Conservation (phyloP, 2,797 vertebrate genomes). For the Schizothorax lantsangensis region DNA sequence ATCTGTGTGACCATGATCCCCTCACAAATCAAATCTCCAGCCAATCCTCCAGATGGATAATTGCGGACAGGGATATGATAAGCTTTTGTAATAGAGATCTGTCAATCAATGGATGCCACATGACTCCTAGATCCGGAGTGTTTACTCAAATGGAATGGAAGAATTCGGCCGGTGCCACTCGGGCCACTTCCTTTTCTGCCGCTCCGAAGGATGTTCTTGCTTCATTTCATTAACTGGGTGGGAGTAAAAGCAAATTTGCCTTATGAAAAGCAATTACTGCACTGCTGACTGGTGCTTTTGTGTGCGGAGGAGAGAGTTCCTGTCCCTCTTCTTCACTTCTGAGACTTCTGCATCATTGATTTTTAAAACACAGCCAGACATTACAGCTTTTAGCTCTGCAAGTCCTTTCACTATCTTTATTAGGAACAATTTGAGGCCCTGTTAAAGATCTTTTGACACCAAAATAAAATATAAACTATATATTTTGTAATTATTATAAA, state of each 20-base stretch:
- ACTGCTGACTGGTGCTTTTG: slow-evolving; percentile 88
- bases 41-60: slow-evolving; percentile 83
- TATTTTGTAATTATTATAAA: not conserved
- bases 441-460: not conserved
- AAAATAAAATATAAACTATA: not conserved
- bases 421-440: not conserved
- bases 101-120: slow-evolving; percentile 87
- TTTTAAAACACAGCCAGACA: slow-evolving; percentile 58
- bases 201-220: slow-evolving; percentile 89
- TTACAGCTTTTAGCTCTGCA: not conserved
- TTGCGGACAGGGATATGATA: slow-evolving; percentile 82
- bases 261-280: slow-evolving; percentile 98
- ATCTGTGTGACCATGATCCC: slow-evolving; percentile 73
- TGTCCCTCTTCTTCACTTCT: slow-evolving; percentile 71
- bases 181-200: slow-evolving; percentile 84
- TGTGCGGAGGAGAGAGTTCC: slow-evolving; percentile 65
- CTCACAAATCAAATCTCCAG: slow-evolving; percentile 79
- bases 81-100: slow-evolving; percentile 89
- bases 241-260: slow-evolving; percentile 99
- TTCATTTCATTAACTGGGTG: slow-evolving; percentile 95
- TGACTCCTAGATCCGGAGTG: slow-evolving; percentile 78
- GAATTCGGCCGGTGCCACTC: slow-evolving; percentile 90
- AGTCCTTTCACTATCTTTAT: not conserved
- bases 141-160: slow-evolving; percentile 89
- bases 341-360: slow-evolving; percentile 85